phyloP scores from a whole-genome alignment of 2,113 vertebrate species.

The Chunga burmeisteri region DNA sequence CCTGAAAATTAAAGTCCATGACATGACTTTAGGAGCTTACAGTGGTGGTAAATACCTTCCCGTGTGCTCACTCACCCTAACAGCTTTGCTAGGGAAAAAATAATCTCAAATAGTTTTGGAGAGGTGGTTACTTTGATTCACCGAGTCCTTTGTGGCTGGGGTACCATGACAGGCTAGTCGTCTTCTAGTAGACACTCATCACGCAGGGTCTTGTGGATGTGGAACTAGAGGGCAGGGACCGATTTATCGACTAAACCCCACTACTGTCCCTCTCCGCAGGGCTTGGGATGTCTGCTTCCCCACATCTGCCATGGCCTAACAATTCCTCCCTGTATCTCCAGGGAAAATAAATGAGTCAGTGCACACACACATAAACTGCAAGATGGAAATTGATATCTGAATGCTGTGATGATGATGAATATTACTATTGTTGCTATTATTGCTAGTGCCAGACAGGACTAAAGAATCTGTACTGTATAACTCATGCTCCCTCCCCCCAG shows the following conservation, averaged over 20 bases:
- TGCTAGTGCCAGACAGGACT: background rate
- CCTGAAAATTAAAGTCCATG: background rate
- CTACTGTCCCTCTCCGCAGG: background rate
- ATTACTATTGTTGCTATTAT: constrained; percentile 52
- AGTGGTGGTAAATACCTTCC: background rate
- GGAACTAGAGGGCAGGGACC: background rate
- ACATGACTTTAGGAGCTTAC: background rate
- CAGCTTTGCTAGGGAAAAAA: background rate
- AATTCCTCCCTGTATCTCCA: constrained; percentile 48
- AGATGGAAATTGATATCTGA: constrained; percentile 57
- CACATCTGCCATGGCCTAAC: constrained; percentile 4
- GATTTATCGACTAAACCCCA: background rate
- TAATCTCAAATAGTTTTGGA: background rate
- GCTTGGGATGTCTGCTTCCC: background rate
- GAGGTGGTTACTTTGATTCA: background rate
- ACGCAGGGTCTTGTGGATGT: background rate
- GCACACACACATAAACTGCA: background rate
- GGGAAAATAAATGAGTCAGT: constrained; percentile 40
- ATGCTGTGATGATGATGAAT: constrained; percentile 42
- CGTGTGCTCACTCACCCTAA: background rate
- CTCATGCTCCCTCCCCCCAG: background rate
- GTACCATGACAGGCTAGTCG: background rate
- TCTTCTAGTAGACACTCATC: background rate
- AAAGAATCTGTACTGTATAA: constrained; percentile 23
- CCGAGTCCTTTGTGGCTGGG: background rate